phyloP scores from a whole-genome alignment of 2,888 invertebrate species.

The Julus scandinavius region DNA sequence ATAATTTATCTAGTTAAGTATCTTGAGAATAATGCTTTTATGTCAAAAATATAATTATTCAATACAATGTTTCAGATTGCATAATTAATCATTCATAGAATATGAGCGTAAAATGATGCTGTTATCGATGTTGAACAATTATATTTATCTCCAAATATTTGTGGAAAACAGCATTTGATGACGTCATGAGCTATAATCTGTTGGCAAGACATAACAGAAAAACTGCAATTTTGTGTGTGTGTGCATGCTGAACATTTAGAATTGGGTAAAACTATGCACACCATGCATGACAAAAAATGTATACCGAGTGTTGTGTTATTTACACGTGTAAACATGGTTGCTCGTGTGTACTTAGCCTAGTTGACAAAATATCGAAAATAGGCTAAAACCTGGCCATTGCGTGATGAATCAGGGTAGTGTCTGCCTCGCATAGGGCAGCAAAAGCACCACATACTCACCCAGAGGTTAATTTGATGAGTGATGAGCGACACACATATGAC shows the following conservation, averaged over 20 bases:
- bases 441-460: background rate
- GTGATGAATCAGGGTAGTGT: too few species aligned
- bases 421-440: too few species aligned
- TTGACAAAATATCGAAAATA: too few species aligned
- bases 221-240: background rate
- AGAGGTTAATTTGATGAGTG: constrained; percentile 14
- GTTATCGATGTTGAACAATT: too few species aligned
- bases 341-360: too few species aligned
- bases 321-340: too few species aligned
- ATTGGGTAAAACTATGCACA: background rate
- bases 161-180: background rate
- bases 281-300: background rate
- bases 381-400: too few species aligned
- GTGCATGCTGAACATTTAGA: background rate
- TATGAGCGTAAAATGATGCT: too few species aligned
- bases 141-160: too few species aligned
- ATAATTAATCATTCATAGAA: too few species aligned
- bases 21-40: background rate
- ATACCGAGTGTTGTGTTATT: background rate
- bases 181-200: background rate
- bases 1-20: too few species aligned
- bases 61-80: too few species aligned
- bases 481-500: constrained; percentile 29
- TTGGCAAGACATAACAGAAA: background rate
- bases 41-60: background rate